Evolutionary conservation across 2,113 vertebrate genomes (phyloP), one percentile per base, ranked within the genome.

Genomic region (Mohoua ochrocephala): DNA sequence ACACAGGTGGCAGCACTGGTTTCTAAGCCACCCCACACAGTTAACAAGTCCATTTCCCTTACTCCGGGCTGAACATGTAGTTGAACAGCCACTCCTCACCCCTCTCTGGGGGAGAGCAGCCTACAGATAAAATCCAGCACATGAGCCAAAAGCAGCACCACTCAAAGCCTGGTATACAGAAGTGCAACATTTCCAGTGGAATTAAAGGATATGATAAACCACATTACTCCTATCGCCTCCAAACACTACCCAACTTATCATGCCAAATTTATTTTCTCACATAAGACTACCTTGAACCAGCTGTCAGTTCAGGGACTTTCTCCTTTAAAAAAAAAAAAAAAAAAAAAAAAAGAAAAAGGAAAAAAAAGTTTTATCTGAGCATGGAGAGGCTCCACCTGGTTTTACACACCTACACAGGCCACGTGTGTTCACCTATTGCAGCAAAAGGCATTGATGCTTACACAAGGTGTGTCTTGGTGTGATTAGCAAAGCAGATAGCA

Each of bases 131-230:
- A 86, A 91, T 28, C 27, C 56, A 65, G 33, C 3, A 0, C 0
- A 0, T 0, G 0, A 87, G 26, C 12, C 45, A 86, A 69, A 89
- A 80, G n/a, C 1, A 4, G 45, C 2, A 1, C 15, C 60, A 45
- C 11, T 9, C 37, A 74, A 95, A 74, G n/a, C 22, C 59, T 6
- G 3, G 19, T 12, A 57, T 35, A 50, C 0, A 24, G 12, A 68
- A 45, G 7, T 3, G 9, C 0, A 0, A 22, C 5, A 21, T 33
- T 65, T 74, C 24, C 60, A 78, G 24, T 11, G 14, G 16, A 87
- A 84, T 67, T 59, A 53, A 77, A 77, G 37, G 28, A 23, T 84
- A 61, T 20, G 5, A 69, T 49, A 89, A 80, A 65, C 11, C 42
- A 67, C 5, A 54, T 39, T 50, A 47, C 30, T 90, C 27, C 33